Evolutionary conservation across 2,888 invertebrate genomes (phyloP).

Genomic region (Phasia obesa): DNA sequence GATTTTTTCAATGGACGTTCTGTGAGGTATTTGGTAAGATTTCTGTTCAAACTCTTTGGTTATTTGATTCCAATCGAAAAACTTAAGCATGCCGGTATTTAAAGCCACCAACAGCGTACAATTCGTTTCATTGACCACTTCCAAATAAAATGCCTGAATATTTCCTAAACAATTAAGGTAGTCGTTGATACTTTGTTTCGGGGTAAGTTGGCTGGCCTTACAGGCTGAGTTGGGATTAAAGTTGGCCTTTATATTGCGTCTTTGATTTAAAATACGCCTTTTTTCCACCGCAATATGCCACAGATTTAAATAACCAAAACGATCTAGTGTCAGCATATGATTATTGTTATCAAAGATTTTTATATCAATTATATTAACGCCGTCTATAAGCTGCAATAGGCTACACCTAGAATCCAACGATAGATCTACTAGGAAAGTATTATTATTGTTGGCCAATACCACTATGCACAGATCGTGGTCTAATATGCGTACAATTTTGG

Average conservation of each 20-base stretch:
- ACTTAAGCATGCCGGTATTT: constrained; percentile 76
- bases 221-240: constrained; percentile 67
- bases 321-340: constrained; percentile 79
- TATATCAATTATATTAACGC: constrained; percentile 74
- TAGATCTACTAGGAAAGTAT: constrained; percentile 78
- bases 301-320: constrained; percentile 78
- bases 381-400: constrained; percentile 74
- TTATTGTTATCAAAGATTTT: constrained; percentile 76
- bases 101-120: constrained; percentile 77
- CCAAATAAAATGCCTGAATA: constrained; percentile 73
- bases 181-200: constrained; percentile 72
- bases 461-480: constrained; percentile 79
- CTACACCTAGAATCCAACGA: constrained; percentile 77
- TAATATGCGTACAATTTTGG: constrained; percentile 76
- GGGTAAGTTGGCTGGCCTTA: constrained; percentile 41
- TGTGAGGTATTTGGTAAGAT: constrained; percentile 60
- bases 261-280: constrained; percentile 72
- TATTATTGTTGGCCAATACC: constrained; percentile 76
- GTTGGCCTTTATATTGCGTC: constrained; percentile 36
- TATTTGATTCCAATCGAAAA: constrained; percentile 76
- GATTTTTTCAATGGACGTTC: constrained; percentile 73
- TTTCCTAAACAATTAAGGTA: constrained; percentile 44
- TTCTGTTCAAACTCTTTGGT: constrained; percentile 73
- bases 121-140: constrained; percentile 46
- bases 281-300: constrained; percentile 78